Percentiles rank a stretch among this genome's conserved stretches.
phyloP scores from a whole-genome alignment of 2,113 vertebrate species.

The Mus musculus region DNA sequence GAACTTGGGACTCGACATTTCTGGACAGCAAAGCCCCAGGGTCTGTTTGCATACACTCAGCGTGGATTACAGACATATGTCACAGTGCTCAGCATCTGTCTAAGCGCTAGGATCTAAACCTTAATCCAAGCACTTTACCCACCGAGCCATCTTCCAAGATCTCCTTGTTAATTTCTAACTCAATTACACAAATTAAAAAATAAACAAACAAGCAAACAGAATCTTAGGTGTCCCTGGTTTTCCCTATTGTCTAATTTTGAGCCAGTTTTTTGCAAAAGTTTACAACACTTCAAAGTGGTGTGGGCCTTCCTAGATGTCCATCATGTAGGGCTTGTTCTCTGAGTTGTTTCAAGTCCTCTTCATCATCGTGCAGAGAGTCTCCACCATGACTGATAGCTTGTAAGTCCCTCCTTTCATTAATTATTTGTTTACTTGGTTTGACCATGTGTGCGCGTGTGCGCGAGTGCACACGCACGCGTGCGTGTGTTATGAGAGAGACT shows the following conservation, averaged over 20 bases:
- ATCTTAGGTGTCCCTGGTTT: not conserved
- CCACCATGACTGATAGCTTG: rapidly evolving
- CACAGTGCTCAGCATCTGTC: too few relatives aligned
- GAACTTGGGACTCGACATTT: not conserved
- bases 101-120: not conserved
- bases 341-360: not conserved
- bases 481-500: too few relatives aligned
- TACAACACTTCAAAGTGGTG: not conserved
- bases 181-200: not conserved
- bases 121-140: not conserved
- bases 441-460: not conserved
- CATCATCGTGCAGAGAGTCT: rapidly evolving
- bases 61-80: not conserved
- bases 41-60: too few relatives aligned
- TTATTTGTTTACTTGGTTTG: not conserved
- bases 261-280: not conserved
- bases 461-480: not conserved
- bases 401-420: not conserved
- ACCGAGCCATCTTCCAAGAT: not conserved
- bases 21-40: not conserved
- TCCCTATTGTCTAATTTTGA: not conserved
- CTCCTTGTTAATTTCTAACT: not conserved
- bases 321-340: not conserved
- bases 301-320: not conserved
- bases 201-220: not conserved